These are phyloP conservation scores for Micromesistius poutassou DNA, from an alignment of 2,797 vertebrate species.

Conservation along the genomic window DNA sequence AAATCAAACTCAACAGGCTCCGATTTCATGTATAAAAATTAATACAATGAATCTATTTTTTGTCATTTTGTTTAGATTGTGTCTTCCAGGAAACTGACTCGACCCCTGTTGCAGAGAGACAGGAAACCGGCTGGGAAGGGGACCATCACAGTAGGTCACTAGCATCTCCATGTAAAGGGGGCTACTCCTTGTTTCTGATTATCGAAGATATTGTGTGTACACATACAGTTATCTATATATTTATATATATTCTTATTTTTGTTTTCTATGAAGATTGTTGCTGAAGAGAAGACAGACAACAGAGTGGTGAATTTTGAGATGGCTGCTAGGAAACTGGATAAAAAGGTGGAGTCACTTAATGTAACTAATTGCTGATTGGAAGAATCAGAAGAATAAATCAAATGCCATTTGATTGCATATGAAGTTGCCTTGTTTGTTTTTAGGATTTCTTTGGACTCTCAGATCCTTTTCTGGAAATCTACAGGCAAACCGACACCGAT, in stretches of 20 bases:
- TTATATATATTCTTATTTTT: not conserved
- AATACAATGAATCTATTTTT: not conserved
- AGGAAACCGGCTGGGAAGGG: constrained; percentile 87
- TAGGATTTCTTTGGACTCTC: constrained; percentile 98
- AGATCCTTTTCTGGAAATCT: constrained; percentile 95
- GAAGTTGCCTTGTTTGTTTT: constrained; percentile 15
- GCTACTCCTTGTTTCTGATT: not conserved
- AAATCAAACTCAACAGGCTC: not conserved
- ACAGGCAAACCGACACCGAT: constrained; percentile 84
- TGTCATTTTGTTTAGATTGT: constrained; percentile 76
- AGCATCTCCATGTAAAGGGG: not conserved
- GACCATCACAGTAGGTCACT: constrained; percentile 81
- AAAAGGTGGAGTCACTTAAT: constrained; percentile 76
- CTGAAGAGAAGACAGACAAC: constrained; percentile 94
- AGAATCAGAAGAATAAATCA: no score
- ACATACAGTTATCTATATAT: not conserved
- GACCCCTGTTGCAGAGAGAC: constrained; percentile 83
- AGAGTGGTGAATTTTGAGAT: constrained; percentile 84
- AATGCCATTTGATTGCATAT: not conserved
- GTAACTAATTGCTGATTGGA: no score
- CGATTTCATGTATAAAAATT: not conserved
- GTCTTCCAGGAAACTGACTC: constrained; percentile 83
- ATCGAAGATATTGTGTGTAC: no score
- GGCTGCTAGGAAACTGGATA: constrained; percentile 92
- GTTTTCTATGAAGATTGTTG: constrained; percentile 76